A percentile compares a stretch with the other conserved stretches of the same genome.
These are phyloP conservation scores for Phoxinus phoxinus DNA, from an alignment of 2,113 vertebrate genomes.

Conservation along the genomic window DNA sequence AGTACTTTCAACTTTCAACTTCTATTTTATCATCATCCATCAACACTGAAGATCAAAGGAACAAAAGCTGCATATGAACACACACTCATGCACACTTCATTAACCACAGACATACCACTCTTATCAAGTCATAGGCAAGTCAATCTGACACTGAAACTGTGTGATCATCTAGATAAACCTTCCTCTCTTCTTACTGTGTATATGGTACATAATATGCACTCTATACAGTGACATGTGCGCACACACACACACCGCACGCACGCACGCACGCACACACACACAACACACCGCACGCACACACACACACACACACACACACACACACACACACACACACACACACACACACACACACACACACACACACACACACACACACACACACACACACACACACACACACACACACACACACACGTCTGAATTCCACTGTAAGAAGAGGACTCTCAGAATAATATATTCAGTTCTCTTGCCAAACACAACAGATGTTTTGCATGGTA, in stretches of 20 bases:
- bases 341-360: background rate
- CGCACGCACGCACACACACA: background rate
- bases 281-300: background rate
- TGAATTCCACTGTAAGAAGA: conserved; percentile 15
- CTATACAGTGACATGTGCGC: background rate
- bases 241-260: background rate
- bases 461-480: conserved; percentile 35
- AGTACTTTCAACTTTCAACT: background rate
- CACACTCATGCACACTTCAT: conserved; percentile 27
- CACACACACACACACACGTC: background rate
- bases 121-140: conserved; percentile 14
- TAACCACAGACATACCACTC: conserved; percentile 20
- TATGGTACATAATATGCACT: conserved; percentile 3
- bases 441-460: conserved; percentile 20
- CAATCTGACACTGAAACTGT: background rate
- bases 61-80: background rate
- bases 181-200: background rate
- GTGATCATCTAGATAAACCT: conserved; percentile 31
- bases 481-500: conserved; percentile 23
- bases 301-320: background rate
- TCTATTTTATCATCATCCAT: conserved; percentile 21
- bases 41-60: conserved; percentile 11
- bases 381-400: background rate
- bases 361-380: too few relatives aligned
- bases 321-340: background rate